A percentile compares a stretch with the other conserved stretches of the same genome.
These are phyloP conservation scores for Alectoris magna DNA, from an alignment of 2,797 vertebrate species.

Conservation along the genomic window DNA sequence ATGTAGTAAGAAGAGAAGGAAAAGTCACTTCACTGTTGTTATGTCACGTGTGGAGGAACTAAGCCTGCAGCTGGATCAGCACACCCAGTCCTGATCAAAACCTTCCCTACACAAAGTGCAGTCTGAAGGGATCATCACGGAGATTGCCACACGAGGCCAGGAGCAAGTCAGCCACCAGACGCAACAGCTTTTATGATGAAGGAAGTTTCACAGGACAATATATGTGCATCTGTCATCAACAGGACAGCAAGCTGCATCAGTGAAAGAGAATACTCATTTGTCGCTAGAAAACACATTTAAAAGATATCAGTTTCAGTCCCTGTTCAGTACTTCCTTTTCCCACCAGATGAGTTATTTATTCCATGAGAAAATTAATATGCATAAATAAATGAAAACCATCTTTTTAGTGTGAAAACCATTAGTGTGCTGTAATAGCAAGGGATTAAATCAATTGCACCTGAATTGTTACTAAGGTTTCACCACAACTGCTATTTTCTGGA, in stretches of 20 bases:
- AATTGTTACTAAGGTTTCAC: constrained; percentile 7
- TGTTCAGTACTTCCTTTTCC: background rate
- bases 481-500: background rate
- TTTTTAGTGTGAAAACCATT: background rate
- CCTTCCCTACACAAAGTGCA: background rate
- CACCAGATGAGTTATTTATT: constrained; percentile 9
- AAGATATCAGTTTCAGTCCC: background rate
- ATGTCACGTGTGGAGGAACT: background rate
- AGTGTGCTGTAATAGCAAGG: background rate
- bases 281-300: background rate
- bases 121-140: background rate
- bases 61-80: background rate
- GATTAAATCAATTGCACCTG: constrained; percentile 32
- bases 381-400: constrained; percentile 42
- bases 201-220: background rate
- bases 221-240: background rate
- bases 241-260: background rate
- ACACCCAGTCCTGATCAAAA: background rate
- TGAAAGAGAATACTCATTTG: background rate
- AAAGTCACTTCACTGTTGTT: background rate
- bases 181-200: background rate
- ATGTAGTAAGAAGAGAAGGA: background rate
- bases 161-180: background rate
- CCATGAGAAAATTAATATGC: background rate
- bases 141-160: background rate